Evolutionary conservation across 2,113 vertebrate species (phyloP), one percentile per base, ranked within the genome.

Genomic region (Atractosteus spatula): DNA sequence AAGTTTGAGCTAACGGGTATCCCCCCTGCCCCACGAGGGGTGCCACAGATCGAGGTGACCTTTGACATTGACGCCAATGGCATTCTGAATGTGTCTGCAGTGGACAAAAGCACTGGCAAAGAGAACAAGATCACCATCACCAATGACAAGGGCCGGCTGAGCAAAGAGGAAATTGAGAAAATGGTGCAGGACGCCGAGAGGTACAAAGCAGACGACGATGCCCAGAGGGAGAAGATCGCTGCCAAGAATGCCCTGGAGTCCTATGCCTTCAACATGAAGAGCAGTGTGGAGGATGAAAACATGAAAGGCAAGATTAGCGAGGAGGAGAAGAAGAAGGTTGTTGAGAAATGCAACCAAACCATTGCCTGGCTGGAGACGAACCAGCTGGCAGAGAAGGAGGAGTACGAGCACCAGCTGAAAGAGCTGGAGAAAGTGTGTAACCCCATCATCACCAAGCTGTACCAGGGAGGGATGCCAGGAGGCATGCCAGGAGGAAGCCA

Each of bases 241-340:
- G 74, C 73, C 70, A 59, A 77, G 73, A 79, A 81, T 8, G 68
- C 77, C 3, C 66, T 83, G 62, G 79, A 81, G 76, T 66, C 73
- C 14, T 81, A 77, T 13, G 54, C 79, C 0, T 75, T 79, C 42
- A 77, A 79, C 57, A 67, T 81, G 2, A 83, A 79, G 68, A 73
- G 71, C 10, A 43, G 17, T 4, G 47, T 79, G 71, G 75, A 74
- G 57, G 77, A 79, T 41, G 68, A 79, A 62, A 76, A 70, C 10
- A 12, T 73, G 67, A 73, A 45, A 7, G 66, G 68, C 3, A 77
- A 74, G 63, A 44, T 77, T 11, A 70, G 77, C 41, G 73, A 78
- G 10, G 76, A 66, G 1, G 75, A 79, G 14, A 66, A 55, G 61
- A 79, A 43, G 68, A 8, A 47, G 17, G 55, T 77, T 4, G 13